A percentile compares a stretch with the other conserved stretches of the same genome.
phyloP scores from a whole-genome alignment of 1,140 invertebrate genomes.

The Drosophila pseudoananassae region DNA sequence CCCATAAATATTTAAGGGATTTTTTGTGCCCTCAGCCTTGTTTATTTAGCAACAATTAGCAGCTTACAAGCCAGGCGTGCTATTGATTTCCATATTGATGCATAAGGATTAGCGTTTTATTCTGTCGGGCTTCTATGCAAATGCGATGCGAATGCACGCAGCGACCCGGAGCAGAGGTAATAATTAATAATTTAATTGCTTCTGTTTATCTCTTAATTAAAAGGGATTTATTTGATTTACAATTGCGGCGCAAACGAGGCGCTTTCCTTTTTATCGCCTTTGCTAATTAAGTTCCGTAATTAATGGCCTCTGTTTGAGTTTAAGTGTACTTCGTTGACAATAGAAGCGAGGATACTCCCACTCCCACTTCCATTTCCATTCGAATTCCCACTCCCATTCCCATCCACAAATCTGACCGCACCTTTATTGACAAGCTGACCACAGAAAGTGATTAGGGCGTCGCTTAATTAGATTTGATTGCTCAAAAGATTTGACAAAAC shows the following conservation, averaged over 20 bases:
- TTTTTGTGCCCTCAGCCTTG: constrained; percentile 38
- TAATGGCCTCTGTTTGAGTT: constrained; percentile 46
- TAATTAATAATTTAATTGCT: constrained; percentile 84
- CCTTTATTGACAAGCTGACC: constrained; percentile 41
- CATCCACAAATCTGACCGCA: constrained; percentile 7
- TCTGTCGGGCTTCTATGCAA: constrained; percentile 45
- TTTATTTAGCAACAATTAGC: constrained; percentile 78
- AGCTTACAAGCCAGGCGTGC: constrained; percentile 66
- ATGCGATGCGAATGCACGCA: constrained; percentile 8
- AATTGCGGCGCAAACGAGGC: constrained; percentile 29
- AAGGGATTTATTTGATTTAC: constrained; percentile 79
- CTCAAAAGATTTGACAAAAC: constrained; percentile 72
- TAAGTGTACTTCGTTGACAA: constrained; percentile 28
- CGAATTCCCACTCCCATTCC: background rate
- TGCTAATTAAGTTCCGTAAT: constrained; percentile 80
- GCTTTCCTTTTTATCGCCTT: constrained; percentile 76
- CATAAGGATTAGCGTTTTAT: constrained; percentile 34
- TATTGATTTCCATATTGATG: constrained; percentile 60
- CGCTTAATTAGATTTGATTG: constrained; percentile 80
- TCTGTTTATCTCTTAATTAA: constrained; percentile 84
- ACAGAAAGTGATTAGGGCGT: constrained; percentile 72
- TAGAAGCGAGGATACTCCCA: constrained; percentile 11
- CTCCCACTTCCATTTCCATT: too few species aligned
- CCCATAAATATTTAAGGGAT: constrained; percentile 58
- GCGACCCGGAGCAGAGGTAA: constrained; percentile 26